A percentile compares a stretch with the other conserved stretches of the same genome.
Evolutionary conservation across 2,113 vertebrate genomes (phyloP).

Genomic region (Emydocephalus ijimae): DNA sequence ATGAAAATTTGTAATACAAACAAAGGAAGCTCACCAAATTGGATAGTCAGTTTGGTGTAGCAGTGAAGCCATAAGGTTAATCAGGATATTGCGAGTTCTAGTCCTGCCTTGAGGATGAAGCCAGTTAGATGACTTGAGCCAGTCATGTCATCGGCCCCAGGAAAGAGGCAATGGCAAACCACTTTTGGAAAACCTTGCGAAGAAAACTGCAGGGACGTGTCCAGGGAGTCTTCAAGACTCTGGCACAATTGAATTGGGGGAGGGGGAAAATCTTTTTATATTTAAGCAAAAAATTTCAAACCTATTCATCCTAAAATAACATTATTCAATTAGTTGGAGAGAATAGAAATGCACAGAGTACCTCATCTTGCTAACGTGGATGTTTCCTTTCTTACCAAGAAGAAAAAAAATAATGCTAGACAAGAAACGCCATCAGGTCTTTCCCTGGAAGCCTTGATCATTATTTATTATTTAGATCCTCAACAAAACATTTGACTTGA

Average conservation of each 20-base stretch:
- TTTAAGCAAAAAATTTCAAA: not conserved
- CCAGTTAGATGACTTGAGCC: not conserved
- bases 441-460: not conserved
- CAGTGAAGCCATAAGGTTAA: not conserved
- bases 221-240: not conserved
- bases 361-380: not conserved
- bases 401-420: not conserved
- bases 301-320: not conserved
- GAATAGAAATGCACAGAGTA: not conserved
- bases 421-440: not conserved
- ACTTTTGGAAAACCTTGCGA: not conserved
- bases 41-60: not conserved
- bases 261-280: not conserved
- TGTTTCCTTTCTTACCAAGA: not conserved
- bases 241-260: not conserved
- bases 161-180: not conserved
- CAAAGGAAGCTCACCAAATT: not conserved
- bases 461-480: not conserved
- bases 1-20: not conserved
- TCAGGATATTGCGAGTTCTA: not conserved
- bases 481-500: not conserved
- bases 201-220: not conserved
- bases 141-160: not conserved
- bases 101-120: not conserved
- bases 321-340: not conserved